Conservation (phyloP, 2,113 vertebrate genomes). For the Empidonax traillii region DNA sequence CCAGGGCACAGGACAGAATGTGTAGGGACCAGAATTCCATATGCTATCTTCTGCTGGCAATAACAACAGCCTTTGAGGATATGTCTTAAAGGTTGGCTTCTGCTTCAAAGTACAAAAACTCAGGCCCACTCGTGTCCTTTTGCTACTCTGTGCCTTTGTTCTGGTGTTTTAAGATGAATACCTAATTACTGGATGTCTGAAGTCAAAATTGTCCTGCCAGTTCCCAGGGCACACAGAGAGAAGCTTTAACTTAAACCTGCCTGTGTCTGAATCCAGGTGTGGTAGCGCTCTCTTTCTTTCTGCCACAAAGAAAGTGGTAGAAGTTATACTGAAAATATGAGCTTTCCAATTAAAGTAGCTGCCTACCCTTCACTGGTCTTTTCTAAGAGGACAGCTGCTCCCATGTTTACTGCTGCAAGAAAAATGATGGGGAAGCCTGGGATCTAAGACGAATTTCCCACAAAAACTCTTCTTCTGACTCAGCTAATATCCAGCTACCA, state of each 20-base stretch:
- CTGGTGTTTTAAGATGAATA: not conserved
- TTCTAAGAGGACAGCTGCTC: not conserved
- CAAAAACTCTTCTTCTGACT: not conserved
- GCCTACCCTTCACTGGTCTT: not conserved
- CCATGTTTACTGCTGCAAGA: not conserved
- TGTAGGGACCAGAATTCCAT: not conserved
- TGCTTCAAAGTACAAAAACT: not conserved
- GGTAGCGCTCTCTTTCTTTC: not conserved
- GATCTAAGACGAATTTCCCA: not conserved
- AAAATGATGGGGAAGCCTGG: not conserved
- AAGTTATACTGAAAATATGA: not conserved
- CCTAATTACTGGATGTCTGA: not conserved
- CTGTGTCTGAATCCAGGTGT: not conserved
- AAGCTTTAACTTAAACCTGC: not conserved
- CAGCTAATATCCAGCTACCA: not conserved
- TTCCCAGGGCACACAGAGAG: not conserved
- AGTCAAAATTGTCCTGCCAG: not conserved
- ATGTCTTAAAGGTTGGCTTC: not conserved
- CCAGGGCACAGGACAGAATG: not conserved
- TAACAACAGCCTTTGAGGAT: not conserved
- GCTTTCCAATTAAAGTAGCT: not conserved
- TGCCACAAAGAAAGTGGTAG: not conserved
- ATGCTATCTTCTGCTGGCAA: not conserved
- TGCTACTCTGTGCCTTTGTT: not conserved
- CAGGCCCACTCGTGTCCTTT: not conserved